Conservation (phyloP, 2,888 invertebrate genomes). For the Synanthedon myopaeformis region DNA sequence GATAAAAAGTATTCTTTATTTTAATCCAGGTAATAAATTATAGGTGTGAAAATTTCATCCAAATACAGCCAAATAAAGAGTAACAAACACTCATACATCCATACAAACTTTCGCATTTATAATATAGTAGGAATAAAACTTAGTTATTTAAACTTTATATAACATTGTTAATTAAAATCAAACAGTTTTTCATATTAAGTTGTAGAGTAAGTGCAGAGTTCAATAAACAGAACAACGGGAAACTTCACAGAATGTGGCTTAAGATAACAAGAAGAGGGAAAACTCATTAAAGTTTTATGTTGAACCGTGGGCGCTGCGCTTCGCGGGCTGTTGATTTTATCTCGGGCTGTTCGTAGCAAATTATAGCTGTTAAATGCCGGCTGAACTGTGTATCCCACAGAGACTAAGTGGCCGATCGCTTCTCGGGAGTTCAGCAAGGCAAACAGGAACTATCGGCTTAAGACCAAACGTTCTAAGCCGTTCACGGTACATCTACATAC, state of each 20-base stretch:
- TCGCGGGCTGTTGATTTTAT: constrained; percentile 39
- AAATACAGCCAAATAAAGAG: no score
- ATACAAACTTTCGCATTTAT: no score
- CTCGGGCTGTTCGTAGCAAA: constrained; percentile 27
- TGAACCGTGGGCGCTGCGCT: constrained; percentile 22
- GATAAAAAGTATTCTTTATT: no score
- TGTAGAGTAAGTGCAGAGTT: constrained; percentile 37
- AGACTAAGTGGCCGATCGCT: not conserved
- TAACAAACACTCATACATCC: no score
- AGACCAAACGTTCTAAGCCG: not conserved
- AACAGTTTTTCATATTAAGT: constrained; percentile 36
- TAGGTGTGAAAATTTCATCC: no score
- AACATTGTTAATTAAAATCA: constrained; percentile 37
- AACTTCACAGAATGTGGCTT: constrained; percentile 41
- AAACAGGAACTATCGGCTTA: constrained; percentile 3
- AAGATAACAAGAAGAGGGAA: constrained; percentile 55
- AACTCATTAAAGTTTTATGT: constrained; percentile 66
- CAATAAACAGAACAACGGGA: constrained; percentile 47
- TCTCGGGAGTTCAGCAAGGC: not conserved
- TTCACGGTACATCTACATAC: no score
- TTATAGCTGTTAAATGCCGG: constrained; percentile 23
- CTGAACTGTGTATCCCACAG: not conserved
- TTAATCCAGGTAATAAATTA: no score
- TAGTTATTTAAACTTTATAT: no score
- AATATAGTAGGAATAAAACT: no score